phyloP scores from a whole-genome alignment of 2,113 vertebrate species.

The Psilopogon haemacephalus region DNA sequence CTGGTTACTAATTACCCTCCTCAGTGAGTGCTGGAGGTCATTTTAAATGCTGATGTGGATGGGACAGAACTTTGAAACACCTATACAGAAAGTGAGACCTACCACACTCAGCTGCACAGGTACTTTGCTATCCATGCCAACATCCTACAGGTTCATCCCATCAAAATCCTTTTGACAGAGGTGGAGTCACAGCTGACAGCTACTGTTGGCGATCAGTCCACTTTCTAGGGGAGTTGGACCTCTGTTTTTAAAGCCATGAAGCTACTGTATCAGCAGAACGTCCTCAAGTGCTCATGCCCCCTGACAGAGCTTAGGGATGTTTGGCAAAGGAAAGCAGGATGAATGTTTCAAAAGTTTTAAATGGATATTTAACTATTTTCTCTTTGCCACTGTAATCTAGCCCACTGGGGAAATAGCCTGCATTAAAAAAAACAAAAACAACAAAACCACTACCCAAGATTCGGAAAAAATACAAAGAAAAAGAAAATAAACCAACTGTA shows the following conservation, averaged over 20 bases:
- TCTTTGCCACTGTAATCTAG: constrained; percentile 20
- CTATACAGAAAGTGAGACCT: neutral
- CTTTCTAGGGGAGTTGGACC: neutral
- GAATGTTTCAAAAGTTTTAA: constrained; percentile 34
- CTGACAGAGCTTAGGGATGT: constrained; percentile 47
- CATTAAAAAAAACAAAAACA: neutral
- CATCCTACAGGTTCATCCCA: neutral
- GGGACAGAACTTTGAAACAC: constrained; percentile 42
- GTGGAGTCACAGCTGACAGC: neutral
- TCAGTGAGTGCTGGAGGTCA: neutral
- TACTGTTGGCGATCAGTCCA: neutral
- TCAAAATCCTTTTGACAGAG: constrained; percentile 23
- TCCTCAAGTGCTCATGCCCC: constrained; percentile 23
- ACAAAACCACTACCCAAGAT: neutral
- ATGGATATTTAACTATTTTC: constrained; percentile 28
- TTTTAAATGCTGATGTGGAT: constrained; percentile 41
- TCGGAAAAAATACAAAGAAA: neutral
- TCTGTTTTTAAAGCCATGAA: constrained; percentile 57
- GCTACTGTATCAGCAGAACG: constrained; percentile 18
- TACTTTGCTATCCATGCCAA: neutral
- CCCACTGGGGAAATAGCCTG: neutral
- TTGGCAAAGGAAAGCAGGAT: constrained; percentile 23
- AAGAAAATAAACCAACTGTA: neutral
- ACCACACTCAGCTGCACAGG: neutral
- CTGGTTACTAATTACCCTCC: constrained; percentile 9